Evolutionary conservation across 2,888 invertebrate genomes (phyloP).

Genomic region (Lagria hirta): DNA sequence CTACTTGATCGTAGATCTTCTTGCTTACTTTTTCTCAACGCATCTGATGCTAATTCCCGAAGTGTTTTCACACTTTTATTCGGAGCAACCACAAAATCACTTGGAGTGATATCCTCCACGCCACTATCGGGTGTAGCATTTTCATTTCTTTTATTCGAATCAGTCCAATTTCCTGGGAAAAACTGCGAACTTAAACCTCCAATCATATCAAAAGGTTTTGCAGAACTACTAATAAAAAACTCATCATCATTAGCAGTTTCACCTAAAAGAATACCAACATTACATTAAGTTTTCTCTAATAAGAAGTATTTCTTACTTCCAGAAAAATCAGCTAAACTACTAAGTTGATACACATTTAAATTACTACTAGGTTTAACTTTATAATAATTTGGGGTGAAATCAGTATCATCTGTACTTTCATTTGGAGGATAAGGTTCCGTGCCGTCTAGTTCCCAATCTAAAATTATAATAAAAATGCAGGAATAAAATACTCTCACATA

Average conservation of each 20-base stretch:
- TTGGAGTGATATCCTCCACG: conserved; percentile 61
- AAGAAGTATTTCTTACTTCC: conserved; percentile 36
- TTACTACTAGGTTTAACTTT: conserved; percentile 34
- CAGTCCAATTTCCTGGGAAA: conserved; percentile 62
- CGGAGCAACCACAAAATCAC: conserved; percentile 21
- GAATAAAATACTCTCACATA: too few relatives aligned
- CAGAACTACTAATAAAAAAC: conserved; percentile 73
- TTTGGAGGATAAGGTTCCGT: conserved; percentile 39
- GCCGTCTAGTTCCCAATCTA: conserved; percentile 54
- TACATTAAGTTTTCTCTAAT: too few relatives aligned
- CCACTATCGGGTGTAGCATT: conserved; percentile 61
- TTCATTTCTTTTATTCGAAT: conserved; percentile 45
- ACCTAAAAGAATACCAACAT: conserved; percentile 17
- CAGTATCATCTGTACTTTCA: conserved; percentile 31
- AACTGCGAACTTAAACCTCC: conserved; percentile 67
- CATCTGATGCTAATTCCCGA: conserved; percentile 45
- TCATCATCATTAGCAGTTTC: conserved; percentile 56
- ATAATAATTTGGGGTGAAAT: conserved; percentile 33
- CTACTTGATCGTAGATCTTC: conserved; percentile 26
- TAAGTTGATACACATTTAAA: conserved; percentile 43
- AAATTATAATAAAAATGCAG: too few relatives aligned
- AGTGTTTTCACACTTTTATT: conserved; percentile 39
- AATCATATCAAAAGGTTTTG: conserved; percentile 67
- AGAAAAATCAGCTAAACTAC: conserved; percentile 38
- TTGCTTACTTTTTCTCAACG: conserved; percentile 39